A percentile compares a stretch with the other conserved stretches of the same genome.
Conservation (phyloP, 2,113 vertebrate species). For the Pampusana beccarii region DNA sequence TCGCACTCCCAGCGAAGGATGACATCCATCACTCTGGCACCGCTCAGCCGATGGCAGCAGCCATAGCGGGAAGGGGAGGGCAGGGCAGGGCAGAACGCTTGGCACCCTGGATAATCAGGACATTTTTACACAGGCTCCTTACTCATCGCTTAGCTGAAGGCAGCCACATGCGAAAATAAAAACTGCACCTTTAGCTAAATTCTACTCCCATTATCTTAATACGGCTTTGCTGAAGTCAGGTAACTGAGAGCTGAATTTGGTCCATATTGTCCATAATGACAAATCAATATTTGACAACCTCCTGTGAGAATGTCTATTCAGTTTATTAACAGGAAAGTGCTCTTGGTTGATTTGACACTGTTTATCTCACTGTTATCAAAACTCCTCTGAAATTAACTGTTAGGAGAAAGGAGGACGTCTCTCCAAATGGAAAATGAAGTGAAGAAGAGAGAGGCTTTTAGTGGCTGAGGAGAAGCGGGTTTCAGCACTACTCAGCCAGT, state of each 20-base stretch:
- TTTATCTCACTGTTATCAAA: constrained; percentile 21
- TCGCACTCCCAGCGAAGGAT: background rate
- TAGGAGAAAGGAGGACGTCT: background rate
- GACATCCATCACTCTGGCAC: background rate
- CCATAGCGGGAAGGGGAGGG: background rate
- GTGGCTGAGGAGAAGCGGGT: background rate
- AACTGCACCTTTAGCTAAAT: background rate
- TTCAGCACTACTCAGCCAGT: background rate
- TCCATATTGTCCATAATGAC: background rate
- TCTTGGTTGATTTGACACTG: background rate
- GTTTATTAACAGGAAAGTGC: constrained; percentile 11
- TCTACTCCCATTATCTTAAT: background rate
- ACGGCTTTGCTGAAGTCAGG: background rate
- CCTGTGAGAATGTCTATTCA: background rate
- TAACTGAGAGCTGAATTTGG: background rate
- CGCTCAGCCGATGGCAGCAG: background rate
- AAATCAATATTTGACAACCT: background rate
- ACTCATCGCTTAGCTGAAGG: background rate
- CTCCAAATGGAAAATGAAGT: background rate
- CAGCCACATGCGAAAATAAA: background rate
- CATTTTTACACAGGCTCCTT: background rate
- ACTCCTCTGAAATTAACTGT: background rate
- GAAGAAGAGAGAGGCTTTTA: background rate
- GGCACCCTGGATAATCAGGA: background rate
- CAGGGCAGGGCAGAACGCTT: background rate